Conservation (phyloP, 2,797 vertebrate species). For the Sebastes elongatus region DNA sequence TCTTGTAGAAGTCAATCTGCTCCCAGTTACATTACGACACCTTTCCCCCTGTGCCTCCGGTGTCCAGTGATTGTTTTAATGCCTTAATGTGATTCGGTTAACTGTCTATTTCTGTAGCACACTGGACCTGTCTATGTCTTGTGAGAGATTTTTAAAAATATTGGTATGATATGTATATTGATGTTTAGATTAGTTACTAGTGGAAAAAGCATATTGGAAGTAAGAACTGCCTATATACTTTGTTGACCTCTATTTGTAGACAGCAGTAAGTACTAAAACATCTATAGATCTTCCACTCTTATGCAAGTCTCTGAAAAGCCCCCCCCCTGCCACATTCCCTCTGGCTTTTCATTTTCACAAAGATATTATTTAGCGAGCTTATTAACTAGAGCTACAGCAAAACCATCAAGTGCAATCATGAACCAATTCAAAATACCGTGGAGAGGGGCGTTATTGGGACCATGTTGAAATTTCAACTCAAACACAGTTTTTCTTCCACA, state of each 20-base stretch:
- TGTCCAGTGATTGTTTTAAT: background rate
- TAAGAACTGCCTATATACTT: background rate
- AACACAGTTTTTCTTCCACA: background rate
- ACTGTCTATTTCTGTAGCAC: background rate
- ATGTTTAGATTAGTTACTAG: background rate
- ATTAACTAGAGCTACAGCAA: background rate
- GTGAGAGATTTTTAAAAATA: background rate
- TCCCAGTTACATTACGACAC: conserved; percentile 23
- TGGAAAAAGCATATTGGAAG: background rate
- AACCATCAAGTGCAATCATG: background rate
- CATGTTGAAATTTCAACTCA: background rate
- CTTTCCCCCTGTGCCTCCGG: background rate
- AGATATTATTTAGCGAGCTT: background rate
- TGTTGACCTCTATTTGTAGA: background rate
- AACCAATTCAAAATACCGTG: background rate
- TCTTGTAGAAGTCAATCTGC: conserved; percentile 55
- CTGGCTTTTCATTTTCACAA: background rate
- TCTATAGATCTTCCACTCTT: background rate
- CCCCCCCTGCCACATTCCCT: background rate
- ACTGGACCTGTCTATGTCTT: background rate
- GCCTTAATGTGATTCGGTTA: background rate
- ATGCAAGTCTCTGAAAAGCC: background rate
- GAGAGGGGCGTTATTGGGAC: background rate
- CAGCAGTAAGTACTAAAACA: background rate
- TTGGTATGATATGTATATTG: background rate